Base-by-base conservation (phyloP, 2,888 invertebrate genomes). In the Coleophora deauratella region DNA sequence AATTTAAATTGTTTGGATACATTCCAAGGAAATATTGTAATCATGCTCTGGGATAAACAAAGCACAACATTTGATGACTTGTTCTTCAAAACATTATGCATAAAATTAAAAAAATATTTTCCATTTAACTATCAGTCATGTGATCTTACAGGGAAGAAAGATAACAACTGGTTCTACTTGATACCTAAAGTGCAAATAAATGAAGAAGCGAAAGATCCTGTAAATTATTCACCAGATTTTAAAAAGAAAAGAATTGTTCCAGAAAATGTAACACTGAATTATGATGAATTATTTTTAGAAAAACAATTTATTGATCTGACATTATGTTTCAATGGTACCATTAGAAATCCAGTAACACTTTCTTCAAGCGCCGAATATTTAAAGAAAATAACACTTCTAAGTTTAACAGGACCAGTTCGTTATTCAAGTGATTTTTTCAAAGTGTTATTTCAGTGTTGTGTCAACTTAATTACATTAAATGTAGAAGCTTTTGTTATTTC, bases 371-470 rank as follows among this genome's bases (percentile, higher is more conserved):
- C 50, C 45, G 48, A 57, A 37, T 81, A 68, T 57, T 66, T 80
- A 43, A 60, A 52, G 32, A 80, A 79, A 57, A 42, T 84, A 36
- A 79, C 76, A 36, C 73, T 61, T 56, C 57, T 84, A 45, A 72
- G 64, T 57, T 55, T 82, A 48, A 54, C 41, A 45, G 75, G 73
- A n/a, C 37, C 46, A 42, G 59, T 70, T 30, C 50, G 54, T 6
- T 74, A 66, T 38, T 62, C 54, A 54, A 28, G 42, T 11, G 66
- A 73, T 15, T 80, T 82, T 54, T 84, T 79, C 51, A 60, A 65
- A 45, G 48, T 70, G 13, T 52, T 84, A 37, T 81, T 82, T 55
- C 50, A 55, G 28, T 57, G 49, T 43, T 75, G 75, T 58, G 42
- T 50, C 27, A 68, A 66, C 49, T 58, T 84, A 38, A 53, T 55